Percentiles rank a stretch among this genome's conserved stretches.
These are phyloP conservation scores for Athetis lepigone DNA, from an alignment of 2,888 invertebrate genomes.

Conservation along the genomic window DNA sequence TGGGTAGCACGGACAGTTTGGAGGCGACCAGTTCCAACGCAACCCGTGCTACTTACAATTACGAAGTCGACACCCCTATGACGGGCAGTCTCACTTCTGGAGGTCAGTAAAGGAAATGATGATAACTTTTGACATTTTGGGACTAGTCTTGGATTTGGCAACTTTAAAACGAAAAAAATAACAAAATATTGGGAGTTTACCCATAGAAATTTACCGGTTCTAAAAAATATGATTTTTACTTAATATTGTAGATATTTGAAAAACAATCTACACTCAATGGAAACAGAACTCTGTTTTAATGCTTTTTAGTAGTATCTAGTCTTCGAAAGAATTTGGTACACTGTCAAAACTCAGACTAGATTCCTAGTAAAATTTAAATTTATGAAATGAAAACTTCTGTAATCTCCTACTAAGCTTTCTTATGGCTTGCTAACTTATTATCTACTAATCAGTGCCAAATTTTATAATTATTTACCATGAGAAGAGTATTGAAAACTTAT, in stretches of 20 bases:
- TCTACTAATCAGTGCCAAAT: conserved; percentile 20
- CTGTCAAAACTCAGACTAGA: conserved; percentile 23
- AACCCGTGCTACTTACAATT: conserved; percentile 95
- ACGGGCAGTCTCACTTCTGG: conserved; percentile 95
- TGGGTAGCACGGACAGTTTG: conserved; percentile 93
- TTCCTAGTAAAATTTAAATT: not conserved
- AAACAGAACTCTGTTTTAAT: not conserved
- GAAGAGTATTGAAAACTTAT: not conserved
- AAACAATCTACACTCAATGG: too few species aligned
- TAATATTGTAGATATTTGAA: too few species aligned
- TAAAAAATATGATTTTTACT: too few species aligned
- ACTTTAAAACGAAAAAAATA: too few species aligned
- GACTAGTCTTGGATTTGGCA: conserved; percentile 18
- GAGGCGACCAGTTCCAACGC: conserved; percentile 95
- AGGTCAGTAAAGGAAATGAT: conserved; percentile 73
- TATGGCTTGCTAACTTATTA: conserved; percentile 27
- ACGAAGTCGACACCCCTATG: conserved; percentile 96
- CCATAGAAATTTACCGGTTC: too few species aligned
- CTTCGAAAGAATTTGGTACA: not conserved
- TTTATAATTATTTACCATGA: conserved; percentile 16
- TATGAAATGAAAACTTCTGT: not conserved
- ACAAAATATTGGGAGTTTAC: too few species aligned
- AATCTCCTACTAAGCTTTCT: conserved; percentile 34
- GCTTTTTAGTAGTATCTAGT: not conserved
- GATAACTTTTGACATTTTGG: not conserved